Evolutionary conservation across 2,797 vertebrate genomes (phyloP).

Genomic region (Pachyuromys duprasi): DNA sequence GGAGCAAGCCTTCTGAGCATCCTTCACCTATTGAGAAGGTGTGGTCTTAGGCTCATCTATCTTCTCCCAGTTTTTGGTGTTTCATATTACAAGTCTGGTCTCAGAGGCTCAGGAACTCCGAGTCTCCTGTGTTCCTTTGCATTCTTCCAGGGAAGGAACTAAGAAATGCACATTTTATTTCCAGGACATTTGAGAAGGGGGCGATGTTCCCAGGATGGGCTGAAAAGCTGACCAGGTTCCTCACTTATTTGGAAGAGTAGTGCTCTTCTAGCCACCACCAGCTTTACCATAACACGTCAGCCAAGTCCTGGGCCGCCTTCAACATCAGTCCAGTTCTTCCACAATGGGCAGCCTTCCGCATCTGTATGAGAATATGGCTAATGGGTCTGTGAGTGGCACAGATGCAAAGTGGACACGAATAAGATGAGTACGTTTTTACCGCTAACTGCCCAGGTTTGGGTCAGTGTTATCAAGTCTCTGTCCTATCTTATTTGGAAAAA

Average conservation of each 20-base stretch:
- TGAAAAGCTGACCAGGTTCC: slow-evolving; percentile 86
- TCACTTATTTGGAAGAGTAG: slow-evolving; percentile 84
- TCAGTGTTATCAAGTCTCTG: background rate
- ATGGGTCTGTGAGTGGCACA: slow-evolving; percentile 79
- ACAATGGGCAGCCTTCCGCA: slow-evolving; percentile 87
- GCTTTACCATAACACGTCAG: slow-evolving; percentile 87
- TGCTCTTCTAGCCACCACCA: slow-evolving; percentile 87
- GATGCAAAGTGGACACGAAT: slow-evolving; percentile 79
- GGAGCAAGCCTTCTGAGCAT: background rate
- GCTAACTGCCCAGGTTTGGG: slow-evolving; percentile 56
- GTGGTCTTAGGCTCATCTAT: too few relatives aligned
- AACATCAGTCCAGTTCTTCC: slow-evolving; percentile 87
- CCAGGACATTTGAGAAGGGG: slow-evolving; percentile 70
- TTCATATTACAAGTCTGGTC: background rate
- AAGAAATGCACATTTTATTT: slow-evolving; percentile 65
- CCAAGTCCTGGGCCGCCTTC: slow-evolving; percentile 84
- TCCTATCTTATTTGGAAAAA: slow-evolving; percentile 63
- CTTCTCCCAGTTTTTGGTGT: background rate
- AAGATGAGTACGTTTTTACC: slow-evolving; percentile 68
- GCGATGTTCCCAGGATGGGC: slow-evolving; percentile 75
- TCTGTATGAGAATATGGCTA: slow-evolving; percentile 86
- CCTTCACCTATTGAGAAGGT: background rate
- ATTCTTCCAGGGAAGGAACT: slow-evolving; percentile 63
- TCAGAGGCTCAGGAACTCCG: background rate
- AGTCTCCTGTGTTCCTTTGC: slow-evolving; percentile 41